Conservation (phyloP, 2,888 invertebrate genomes). For the Rhopalosiphum nymphaeae region DNA sequence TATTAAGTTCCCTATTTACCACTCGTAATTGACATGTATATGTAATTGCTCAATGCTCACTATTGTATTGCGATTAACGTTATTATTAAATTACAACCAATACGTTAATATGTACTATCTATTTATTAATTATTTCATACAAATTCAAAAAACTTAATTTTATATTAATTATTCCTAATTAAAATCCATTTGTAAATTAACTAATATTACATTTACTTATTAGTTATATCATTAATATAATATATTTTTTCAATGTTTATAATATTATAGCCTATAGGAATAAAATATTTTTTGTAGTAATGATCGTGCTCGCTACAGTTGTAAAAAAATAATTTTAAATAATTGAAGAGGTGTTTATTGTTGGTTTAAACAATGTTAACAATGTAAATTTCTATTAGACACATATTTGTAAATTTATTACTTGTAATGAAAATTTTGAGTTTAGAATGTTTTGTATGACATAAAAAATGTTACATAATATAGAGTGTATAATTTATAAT, state of each 20-base stretch:
- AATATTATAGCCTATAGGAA: neutral
- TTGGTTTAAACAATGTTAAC: neutral
- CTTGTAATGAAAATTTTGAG: neutral
- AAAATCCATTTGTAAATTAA: neutral
- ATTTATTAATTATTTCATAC: neutral
- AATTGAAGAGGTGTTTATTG: neutral
- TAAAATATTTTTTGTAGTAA: neutral
- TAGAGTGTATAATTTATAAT: neutral
- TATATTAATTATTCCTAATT: neutral
- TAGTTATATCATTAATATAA: neutral
- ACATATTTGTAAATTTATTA: neutral
- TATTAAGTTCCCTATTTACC: neutral
- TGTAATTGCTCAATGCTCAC: neutral
- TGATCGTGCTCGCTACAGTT: neutral
- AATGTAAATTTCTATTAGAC: neutral
- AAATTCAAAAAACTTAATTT: neutral
- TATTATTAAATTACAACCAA: neutral
- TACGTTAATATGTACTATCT: neutral
- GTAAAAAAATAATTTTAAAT: neutral
- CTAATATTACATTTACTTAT: neutral
- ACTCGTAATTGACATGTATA: neutral
- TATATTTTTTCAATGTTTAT: neutral
- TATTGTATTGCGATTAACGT: neutral
- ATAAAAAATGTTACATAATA: neutral
- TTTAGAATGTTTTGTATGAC: neutral